Conservation (phyloP, 2,888 invertebrate species). For the Alviniconcha strummeri region DNA sequence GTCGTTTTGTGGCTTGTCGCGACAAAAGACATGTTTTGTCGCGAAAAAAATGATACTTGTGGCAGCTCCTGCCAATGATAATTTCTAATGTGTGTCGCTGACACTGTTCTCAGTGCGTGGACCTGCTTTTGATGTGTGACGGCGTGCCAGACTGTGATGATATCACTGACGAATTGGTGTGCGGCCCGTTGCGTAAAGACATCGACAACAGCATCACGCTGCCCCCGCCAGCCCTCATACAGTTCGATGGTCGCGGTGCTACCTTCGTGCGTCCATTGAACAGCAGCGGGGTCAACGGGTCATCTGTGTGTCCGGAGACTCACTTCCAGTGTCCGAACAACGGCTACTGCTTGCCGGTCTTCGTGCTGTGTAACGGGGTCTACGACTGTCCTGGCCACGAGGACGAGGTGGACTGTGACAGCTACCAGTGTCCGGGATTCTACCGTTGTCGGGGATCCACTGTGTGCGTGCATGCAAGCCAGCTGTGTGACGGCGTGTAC, state of each 20-base stretch:
- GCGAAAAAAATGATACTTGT: too few species aligned
- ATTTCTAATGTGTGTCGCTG: too few species aligned
- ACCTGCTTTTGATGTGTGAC: not conserved
- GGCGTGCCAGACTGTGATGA: slow-evolving; percentile 2
- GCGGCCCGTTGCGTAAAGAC: not conserved
- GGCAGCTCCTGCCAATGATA: too few species aligned
- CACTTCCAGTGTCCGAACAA: slow-evolving; percentile 1
- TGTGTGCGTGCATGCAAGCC: slow-evolving; percentile 25
- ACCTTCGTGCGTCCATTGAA: not conserved
- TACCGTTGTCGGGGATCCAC: slow-evolving; percentile 32
- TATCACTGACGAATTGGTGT: not conserved
- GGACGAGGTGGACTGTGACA: slow-evolving; percentile 10
- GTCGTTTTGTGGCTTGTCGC: too few species aligned
- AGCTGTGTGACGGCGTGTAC: slow-evolving; percentile 36
- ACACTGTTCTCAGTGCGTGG: not conserved
- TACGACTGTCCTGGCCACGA: slow-evolving; percentile 20
- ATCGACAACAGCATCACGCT: not conserved
- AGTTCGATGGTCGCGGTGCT: not conserved
- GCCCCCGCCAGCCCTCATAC: not conserved
- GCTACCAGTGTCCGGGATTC: slow-evolving; percentile 28
- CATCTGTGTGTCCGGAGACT: not conserved
- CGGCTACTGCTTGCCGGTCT: slow-evolving; percentile 13
- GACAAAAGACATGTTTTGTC: too few species aligned
- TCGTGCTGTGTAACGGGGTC: slow-evolving; percentile 8
- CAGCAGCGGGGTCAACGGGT: not conserved